Evolutionary conservation across 2,797 vertebrate species (phyloP), one percentile per base, ranked within the genome.

Genomic region (Enteromius thamalakanensis): DNA sequence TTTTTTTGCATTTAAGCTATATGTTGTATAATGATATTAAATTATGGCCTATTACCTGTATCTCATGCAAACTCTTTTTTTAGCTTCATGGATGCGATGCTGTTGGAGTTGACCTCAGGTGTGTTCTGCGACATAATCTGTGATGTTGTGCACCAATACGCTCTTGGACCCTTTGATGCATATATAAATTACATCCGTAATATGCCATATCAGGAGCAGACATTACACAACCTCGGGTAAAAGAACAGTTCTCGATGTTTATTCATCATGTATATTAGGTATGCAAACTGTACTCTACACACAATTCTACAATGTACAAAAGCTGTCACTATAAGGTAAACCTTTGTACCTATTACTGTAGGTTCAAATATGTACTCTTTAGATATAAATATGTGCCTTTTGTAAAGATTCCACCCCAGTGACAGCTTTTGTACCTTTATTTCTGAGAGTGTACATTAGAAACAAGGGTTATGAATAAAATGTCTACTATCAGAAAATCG

Each of bases 161-260:
- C 86, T 68, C 81, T 21, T 37, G 53, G 62, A 7, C 53, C 76
- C 12, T 87, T 86, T 58, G 42, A 19, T n/a, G 84, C 68, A 49
- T 89, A 89, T 77, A 74, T 89, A 29, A 68, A 82, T 78, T 88
- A 89, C 79, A 85, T 88, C 67, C 78, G 84, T 68, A 84, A 89
- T 76, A 86, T 87, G 68, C 83, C 76, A 62, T 88, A 78, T 76
- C 85, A 88, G 67, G 83, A 87, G 42, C 70, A 88, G 67, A 86
- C 81, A 6, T 70, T 87, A 14, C 79, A 58, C 29, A 83, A 67
- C 51, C 81, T 88, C 32, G 81, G 78, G 87, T 88, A 86, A 49
- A 77, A 47, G 26, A 78, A 17, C 12, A 12, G 26, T n/a, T 3
- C 5, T 34, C 53, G 29, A 53, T 74, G 17, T 51, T 74, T 53